A percentile compares a stretch with the other conserved stretches of the same genome.
These are phyloP conservation scores for Tragopan temminckii DNA, from an alignment of 2,797 vertebrate species.

Conservation along the genomic window DNA sequence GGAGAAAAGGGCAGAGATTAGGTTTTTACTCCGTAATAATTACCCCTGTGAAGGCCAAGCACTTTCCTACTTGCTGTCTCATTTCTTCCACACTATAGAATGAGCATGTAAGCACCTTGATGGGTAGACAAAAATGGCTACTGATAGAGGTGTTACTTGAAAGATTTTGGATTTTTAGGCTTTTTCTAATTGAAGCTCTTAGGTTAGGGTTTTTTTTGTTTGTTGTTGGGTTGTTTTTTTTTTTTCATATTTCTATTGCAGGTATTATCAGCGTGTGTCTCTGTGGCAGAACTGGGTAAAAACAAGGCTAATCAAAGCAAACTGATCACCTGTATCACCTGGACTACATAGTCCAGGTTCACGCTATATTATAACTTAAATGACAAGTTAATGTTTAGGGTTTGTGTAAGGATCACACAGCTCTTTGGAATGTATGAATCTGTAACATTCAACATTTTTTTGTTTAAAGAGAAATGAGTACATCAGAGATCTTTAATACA, in stretches of 20 bases:
- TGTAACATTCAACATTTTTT: not conserved
- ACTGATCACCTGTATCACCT: not conserved
- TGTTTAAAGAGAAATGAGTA: not conserved
- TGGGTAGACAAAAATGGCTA: not conserved
- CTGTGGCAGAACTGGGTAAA: not conserved
- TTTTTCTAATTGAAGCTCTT: not conserved
- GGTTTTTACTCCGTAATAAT: not conserved
- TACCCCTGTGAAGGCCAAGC: not conserved
- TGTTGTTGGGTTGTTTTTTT: not conserved
- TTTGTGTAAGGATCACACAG: not conserved
- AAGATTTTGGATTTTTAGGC: not conserved
- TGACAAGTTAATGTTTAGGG: not conserved
- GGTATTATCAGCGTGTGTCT: not conserved
- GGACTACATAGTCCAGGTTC: not conserved
- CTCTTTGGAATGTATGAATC: not conserved
- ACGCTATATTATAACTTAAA: not conserved
- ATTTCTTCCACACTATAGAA: not conserved
- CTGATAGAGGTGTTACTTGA: not conserved
- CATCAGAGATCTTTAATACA: not conserved
- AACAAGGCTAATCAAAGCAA: not conserved
- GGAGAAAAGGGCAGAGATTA: not conserved
- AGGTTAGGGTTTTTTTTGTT: not conserved
- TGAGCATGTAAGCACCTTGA: not conserved
- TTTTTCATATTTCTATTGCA: not conserved
- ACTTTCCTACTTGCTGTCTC: not conserved